Evolutionary conservation across 2,113 vertebrate genomes (phyloP).

Genomic region (Trematocara macrostoma): DNA sequence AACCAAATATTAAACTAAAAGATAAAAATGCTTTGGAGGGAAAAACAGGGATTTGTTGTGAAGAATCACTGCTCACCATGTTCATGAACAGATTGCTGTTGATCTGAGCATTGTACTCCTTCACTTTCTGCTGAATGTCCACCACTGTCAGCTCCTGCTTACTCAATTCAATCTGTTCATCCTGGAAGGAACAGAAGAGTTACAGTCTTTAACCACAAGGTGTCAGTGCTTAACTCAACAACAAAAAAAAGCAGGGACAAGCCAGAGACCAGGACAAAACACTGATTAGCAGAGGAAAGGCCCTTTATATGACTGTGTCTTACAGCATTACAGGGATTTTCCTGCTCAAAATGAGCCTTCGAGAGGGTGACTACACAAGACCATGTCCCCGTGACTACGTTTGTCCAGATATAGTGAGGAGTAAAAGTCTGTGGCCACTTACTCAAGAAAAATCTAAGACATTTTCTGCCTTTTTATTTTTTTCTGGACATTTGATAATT

Average conservation of each 20-base stretch:
- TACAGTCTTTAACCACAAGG: constrained; percentile 19
- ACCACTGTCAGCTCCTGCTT: constrained; percentile 78
- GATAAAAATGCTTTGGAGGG: neutral
- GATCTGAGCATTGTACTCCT: constrained; percentile 93
- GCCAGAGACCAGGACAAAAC: neutral
- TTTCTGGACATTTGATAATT: neutral
- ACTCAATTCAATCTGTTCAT: constrained; percentile 79
- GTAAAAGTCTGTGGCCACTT: neutral
- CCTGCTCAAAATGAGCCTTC: neutral
- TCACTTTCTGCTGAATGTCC: constrained; percentile 87
- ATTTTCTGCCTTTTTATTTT: neutral
- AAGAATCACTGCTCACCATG: constrained; percentile 71
- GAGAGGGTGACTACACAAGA: neutral
- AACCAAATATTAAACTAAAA: neutral
- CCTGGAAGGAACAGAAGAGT: constrained; percentile 65
- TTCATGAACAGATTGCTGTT: constrained; percentile 98
- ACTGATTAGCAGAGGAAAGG: neutral
- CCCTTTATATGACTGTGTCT: neutral
- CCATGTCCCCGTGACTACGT: neutral
- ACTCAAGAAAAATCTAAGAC: neutral
- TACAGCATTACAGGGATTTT: neutral
- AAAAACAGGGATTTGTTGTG: neutral
- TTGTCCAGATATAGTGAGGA: neutral
- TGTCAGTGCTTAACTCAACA: constrained; percentile 13
- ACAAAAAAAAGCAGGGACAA: neutral